Evolutionary conservation across 37 sponge, comb jelly and placozoan genomes (phyloP), one percentile per base, ranked within the genome.

Genomic region (Ianthella basta): DNA sequence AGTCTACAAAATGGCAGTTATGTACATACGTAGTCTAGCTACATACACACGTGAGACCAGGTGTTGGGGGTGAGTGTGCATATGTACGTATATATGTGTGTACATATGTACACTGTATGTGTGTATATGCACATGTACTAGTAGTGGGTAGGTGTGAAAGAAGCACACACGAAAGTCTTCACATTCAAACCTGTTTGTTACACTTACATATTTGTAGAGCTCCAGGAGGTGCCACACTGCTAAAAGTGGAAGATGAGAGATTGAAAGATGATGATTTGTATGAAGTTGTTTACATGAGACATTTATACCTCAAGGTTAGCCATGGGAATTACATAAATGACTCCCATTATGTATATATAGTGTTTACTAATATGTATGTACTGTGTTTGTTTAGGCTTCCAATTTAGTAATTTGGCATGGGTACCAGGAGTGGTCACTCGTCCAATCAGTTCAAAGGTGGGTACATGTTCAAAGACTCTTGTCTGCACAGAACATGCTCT

Each of bases 11-110:
- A 35, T 77, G 73, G 21, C 20, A 77, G 6, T 23, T 33, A 14
- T 8, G 0, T 56, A 19, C 2, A 38, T 60, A 16, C 18, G 60
- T 80, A n/a, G 81, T n/a, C n/a, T 80, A 60, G 61, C 33, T 25
- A 44, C 15, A 32, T 53, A 15, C n/a, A 15, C 0, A 25, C 13
- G 27, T 54, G 39, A 6, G 27, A 4, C 23, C 27, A 25, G n/a
- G n/a, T n/a, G n/a, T n/a, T n/a, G n/a, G n/a, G n/a, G n/a, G n/a
- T 59, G 85, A 74, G 21, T 33, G 85, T 23, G 38, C 19, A 14
- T 8, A 2, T 56, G 81, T 82, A 34, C 27, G 66, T 61, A 32
- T 53, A 15, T 14, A 15, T 18, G 16, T 54, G 27, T 54, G 39
- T 15, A 53, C 4, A 27, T 15, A 25, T n/a, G n/a, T n/a, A n/a